These are phyloP conservation scores for Aphyosemion australe DNA, from an alignment of 2,113 vertebrate species.

Conservation along the genomic window DNA sequence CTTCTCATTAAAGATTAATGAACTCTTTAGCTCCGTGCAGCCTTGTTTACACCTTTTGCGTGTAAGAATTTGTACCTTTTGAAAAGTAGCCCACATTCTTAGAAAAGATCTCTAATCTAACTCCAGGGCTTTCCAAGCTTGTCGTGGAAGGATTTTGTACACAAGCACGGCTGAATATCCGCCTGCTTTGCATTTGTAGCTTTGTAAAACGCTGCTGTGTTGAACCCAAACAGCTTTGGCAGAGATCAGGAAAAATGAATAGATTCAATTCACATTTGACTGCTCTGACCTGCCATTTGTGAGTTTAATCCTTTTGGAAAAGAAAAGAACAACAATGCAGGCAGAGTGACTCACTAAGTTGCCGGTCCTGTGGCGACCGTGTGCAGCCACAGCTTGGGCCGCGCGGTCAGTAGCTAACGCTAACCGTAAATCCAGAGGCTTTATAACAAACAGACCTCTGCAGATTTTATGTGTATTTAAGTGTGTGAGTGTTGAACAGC, in stretches of 20 bases:
- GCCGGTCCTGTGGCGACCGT: constrained; percentile 30
- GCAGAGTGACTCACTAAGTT: constrained; percentile 56
- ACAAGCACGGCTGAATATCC: constrained; percentile 9
- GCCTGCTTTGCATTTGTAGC: constrained; percentile 3
- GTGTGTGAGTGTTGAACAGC: constrained; percentile 18
- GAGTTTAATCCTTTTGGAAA: constrained; percentile 30
- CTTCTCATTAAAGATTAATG: background rate
- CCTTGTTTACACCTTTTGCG: background rate
- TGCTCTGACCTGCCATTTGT: constrained; percentile 54
- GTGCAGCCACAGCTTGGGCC: constrained; percentile 43
- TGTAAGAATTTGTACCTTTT: background rate
- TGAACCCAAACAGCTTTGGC: too few species aligned
- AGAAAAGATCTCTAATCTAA: background rate
- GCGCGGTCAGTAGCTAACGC: constrained; percentile 15
- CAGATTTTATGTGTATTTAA: constrained; percentile 32
- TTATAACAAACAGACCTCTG: constrained; percentile 25
- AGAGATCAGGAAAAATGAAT: background rate
- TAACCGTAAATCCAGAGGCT: constrained; percentile 26
- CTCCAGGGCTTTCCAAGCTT: background rate
- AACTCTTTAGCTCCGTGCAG: background rate
- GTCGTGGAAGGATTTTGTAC: constrained; percentile 17
- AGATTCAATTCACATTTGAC: constrained; percentile 18
- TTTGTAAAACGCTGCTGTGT: too few species aligned
- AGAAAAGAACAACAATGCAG: constrained; percentile 13
- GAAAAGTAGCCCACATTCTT: constrained; percentile 3